Conservation (phyloP, 2,888 invertebrate species). For the Tiphia femorata region DNA sequence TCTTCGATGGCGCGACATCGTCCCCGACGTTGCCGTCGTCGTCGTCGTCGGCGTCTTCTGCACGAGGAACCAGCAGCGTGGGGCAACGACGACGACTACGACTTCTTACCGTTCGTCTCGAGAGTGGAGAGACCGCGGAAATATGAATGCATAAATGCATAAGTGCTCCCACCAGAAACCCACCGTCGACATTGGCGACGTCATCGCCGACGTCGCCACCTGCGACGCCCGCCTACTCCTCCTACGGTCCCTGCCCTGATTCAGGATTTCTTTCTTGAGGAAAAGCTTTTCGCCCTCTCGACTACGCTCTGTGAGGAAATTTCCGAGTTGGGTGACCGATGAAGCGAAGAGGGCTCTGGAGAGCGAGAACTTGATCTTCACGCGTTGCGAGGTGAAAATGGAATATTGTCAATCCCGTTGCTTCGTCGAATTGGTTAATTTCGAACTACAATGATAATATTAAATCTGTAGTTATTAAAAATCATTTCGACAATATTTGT, state of each 20-base stretch:
- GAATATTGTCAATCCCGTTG: no score
- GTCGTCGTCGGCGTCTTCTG: no score
- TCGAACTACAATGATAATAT: no score
- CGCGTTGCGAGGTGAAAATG: no score
- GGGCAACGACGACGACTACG: conserved; percentile 42
- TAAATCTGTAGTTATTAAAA: no score
- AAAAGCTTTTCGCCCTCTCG: conserved; percentile 26
- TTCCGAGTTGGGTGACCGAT: no score
- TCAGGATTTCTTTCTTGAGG: conserved; percentile 41
- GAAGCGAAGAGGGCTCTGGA: no score
- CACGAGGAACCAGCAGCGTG: no score
- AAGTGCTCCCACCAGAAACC: conserved; percentile 61
- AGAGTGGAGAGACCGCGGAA: conserved; percentile 59
- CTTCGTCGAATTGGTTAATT: no score
- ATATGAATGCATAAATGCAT: conserved; percentile 69
- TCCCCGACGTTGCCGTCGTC: conserved; percentile 3
- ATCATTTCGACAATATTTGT: no score
- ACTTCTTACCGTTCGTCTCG: conserved; percentile 54
- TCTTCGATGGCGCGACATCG: conserved; percentile 19
- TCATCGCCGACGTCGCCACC: conserved; percentile 36
- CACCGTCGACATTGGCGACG: neutral
- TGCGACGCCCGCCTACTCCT: conserved; percentile 45
- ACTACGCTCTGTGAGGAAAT: no score
- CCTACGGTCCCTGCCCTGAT: conserved; percentile 39
- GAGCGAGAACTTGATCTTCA: no score